Base-by-base conservation (phyloP, 2,113 vertebrate species). In the Leptobrachium leishanense region DNA sequence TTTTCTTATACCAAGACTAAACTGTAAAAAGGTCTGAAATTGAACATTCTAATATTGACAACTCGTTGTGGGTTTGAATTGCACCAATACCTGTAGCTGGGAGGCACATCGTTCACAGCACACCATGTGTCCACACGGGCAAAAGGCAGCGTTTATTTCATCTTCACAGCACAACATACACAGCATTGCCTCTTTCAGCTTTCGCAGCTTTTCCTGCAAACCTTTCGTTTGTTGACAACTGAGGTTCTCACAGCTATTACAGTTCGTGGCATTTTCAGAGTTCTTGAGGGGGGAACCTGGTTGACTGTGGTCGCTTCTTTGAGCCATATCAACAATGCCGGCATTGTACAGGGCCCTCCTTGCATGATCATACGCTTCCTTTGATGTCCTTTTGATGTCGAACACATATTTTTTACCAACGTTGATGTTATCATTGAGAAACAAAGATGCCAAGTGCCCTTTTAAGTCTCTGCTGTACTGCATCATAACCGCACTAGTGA, bases 321-420 rank as follows among this genome's bases (percentile, higher is more conserved):
- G 90, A 79, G 93, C 89, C 71, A 97, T 91, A 91, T 99, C 97
- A 86, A 92, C 91, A 0, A 97, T 88, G 0, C 97, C 98, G 0
- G 97, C 94, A 55, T 98, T 97, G 90, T 98, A 99, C 76, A 99
- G 95, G 2, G 95, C 91, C 64, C 97, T 90, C 3, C 98, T 90
- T 1, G 97, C 95, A 0, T 98, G 95, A 90, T 99, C 98, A 20
- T 99, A 99, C 12, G 95, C 98, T 90, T 99, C 98, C 88, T 99
- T 99, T 46, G 97, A 95, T 1, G 98, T 99, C 84, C 98, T 95
- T 57, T 94, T 94, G 80, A 99, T 99, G 84, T 99, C 98, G 53
- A 99, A 99, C 31, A 99, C 95, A 0, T 98, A 99, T 75, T 99
- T 99, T 91, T 99, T 99, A 74, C 98, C 98, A 70, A 99, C 92